Percentiles rank a stretch among this genome's conserved stretches.
Evolutionary conservation across 1,140 invertebrate genomes (phyloP).

Genomic region (Anastrepha obliqua): DNA sequence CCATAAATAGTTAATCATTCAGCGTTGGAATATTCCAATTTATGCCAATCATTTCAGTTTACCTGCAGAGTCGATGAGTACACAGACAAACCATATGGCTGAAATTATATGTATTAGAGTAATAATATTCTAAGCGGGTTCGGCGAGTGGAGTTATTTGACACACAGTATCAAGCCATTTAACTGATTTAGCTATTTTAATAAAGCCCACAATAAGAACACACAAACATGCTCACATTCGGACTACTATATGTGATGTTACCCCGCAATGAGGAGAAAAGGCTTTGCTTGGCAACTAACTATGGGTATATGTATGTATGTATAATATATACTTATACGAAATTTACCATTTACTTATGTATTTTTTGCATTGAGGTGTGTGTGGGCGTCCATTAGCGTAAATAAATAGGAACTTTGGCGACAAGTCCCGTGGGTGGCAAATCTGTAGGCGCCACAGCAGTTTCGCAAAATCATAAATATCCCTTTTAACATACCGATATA

Average conservation of each 20-base stretch:
- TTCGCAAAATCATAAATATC: background rate
- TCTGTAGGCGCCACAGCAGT: constrained; percentile 7
- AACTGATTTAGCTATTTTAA: background rate
- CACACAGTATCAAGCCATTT: background rate
- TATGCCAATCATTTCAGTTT: background rate
- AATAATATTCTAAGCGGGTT: background rate
- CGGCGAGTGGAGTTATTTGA: background rate
- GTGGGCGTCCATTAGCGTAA: constrained; percentile 28
- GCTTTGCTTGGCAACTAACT: constrained; percentile 6
- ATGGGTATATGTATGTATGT: background rate
- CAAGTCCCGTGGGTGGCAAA: constrained; percentile 32
- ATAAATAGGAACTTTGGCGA: constrained; percentile 25
- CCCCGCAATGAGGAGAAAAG: background rate
- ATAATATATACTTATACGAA: background rate
- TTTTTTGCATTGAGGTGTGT: background rate
- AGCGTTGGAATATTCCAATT: background rate
- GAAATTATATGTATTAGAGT: background rate
- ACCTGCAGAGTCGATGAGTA: background rate
- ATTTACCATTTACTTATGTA: background rate
- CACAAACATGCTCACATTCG: background rate
- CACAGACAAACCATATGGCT: background rate
- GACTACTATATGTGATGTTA: too few relatives aligned
- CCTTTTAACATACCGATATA: background rate
- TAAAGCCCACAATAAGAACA: background rate
- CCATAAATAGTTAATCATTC: background rate